These are phyloP conservation scores for Eubucco bourcierii DNA, from an alignment of 2,113 vertebrate genomes.

Conservation along the genomic window DNA sequence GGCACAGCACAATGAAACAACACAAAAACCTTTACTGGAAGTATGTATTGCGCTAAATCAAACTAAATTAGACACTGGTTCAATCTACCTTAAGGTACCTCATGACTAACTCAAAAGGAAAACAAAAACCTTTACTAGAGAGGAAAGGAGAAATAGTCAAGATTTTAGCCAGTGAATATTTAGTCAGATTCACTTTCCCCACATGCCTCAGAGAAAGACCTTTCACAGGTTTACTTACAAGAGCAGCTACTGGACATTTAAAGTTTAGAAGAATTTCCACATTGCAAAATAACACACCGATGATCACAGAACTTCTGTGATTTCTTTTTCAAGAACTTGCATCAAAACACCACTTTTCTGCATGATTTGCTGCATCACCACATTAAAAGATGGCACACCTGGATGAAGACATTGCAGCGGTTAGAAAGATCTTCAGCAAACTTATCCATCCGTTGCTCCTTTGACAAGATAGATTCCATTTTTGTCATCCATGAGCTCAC, in stretches of 20 bases:
- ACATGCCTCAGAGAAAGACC: neutral
- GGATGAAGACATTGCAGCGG: conserved; percentile 94
- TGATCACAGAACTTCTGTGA: neutral
- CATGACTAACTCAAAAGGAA: neutral
- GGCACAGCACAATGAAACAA: conserved; percentile 10
- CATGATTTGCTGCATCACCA: neutral
- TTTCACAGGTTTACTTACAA: neutral
- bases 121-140: neutral
- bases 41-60: neutral
- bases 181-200: neutral
- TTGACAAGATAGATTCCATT: conserved; percentile 95
- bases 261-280: neutral
- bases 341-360: neutral
- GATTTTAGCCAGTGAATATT: neutral
- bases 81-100: neutral
- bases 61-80: neutral
- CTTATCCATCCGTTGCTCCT: conserved; percentile 86
- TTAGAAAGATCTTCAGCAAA: conserved; percentile 91
- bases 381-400: conserved; percentile 76
- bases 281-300: neutral
- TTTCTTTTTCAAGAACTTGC: neutral
- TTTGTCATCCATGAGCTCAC: conserved; percentile 99
- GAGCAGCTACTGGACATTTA: neutral
- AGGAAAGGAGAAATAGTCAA: neutral
- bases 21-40: conserved; percentile 20